Evolutionary conservation across 1,140 invertebrate species (phyloP), one percentile per base, ranked within the genome.

Genomic region (Aphelenchoides besseyi): DNA sequence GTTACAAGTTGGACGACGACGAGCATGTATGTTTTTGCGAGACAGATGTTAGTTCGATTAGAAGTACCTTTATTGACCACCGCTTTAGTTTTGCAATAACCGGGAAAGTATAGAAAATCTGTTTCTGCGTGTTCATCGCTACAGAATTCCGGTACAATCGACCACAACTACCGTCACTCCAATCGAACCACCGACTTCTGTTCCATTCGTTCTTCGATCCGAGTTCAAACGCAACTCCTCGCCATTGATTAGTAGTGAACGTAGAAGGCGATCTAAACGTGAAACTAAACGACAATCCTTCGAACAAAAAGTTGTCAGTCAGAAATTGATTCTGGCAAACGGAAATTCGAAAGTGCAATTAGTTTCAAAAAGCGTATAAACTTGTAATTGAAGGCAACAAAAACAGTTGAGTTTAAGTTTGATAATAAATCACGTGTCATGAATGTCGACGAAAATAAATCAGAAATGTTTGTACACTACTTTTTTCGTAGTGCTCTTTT

Each of bases 211-310:
- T 16, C 12, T 48, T 12, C 41, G 41, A 12, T 48, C 41, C 5
- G 55, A 59, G 55, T 59, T 59, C 55, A 59, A 59, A 59, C 55
- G 5, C 18, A 59, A 18, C 5, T 59, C 55, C 12, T 18, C 55
- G 18, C 55, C 18, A 23, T 18, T 59, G 5, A 28, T 12, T 23
- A 18, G 23, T 23, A 41, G n/a, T 8, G 5, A 41, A 41, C 5
- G 18, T 23, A 16, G 18, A 5, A 8, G 32, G 55, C 5, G 55
- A 33, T 8, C 55, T 28, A 59, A 23, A 59, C 5, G 55, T 8
- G 5, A 59, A 59, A 59, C 55, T 59, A 23, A 23, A 12, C 55
- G 5, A 28, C 55, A 23, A 28, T 59, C 55, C 55, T 59, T 59
- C 18, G 55, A 59, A 8, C 5, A 8, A 5, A 5, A 59, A 59